Evolutionary conservation across 2,113 vertebrate species (phyloP).

Genomic region (Ifrita kowaldi): DNA sequence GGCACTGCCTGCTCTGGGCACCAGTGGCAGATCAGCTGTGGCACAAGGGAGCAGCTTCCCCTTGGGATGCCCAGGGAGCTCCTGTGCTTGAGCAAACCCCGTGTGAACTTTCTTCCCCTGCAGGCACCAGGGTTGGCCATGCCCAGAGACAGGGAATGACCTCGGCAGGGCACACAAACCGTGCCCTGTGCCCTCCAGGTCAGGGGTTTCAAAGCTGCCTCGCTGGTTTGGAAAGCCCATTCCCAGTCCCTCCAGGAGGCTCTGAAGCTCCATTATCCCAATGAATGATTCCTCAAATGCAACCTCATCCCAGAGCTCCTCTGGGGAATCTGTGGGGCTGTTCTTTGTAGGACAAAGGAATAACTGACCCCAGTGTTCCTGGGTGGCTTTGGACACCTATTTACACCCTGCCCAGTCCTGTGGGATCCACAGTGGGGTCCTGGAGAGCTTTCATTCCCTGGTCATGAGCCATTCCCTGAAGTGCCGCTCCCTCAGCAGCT

Average conservation of each 20-base stretch:
- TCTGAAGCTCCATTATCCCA: not conserved
- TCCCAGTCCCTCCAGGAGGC: not conserved
- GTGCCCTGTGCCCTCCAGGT: not conserved
- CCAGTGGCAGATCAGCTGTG: not conserved
- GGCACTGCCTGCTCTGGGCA: not conserved
- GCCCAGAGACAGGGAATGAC: not conserved
- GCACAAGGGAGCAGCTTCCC: not conserved
- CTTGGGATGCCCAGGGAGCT: not conserved
- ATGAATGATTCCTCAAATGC: accelerated
- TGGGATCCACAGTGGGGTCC: not conserved
- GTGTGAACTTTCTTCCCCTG: not conserved
- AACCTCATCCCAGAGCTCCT: not conserved
- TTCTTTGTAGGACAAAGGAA: not conserved
- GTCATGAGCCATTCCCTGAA: not conserved
- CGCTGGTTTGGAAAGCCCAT: not conserved
- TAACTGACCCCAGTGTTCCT: not conserved
- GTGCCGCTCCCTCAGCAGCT: not conserved
- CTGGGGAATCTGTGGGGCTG: not conserved
- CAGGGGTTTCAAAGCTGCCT: not conserved
- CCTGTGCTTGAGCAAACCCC: not conserved
- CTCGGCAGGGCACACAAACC: not conserved
- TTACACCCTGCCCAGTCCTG: not conserved
- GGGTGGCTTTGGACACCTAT: not conserved
- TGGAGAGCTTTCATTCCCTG: not conserved
- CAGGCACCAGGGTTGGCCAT: not conserved